Evolutionary conservation across 2,797 vertebrate species (phyloP).

Genomic region (Hafferia zeledoni): DNA sequence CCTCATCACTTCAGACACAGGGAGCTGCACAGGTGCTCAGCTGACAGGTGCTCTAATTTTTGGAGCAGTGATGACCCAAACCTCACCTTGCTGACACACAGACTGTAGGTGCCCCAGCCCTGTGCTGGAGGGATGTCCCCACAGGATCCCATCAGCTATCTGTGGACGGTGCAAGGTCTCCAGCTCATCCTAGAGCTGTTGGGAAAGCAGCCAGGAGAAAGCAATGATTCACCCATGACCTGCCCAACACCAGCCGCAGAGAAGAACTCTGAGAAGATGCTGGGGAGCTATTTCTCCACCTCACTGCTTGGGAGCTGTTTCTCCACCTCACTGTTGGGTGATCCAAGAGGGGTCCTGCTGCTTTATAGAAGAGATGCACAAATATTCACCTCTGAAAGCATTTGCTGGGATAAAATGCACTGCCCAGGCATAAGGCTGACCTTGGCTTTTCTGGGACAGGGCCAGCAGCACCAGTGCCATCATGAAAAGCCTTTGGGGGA

Average conservation of each 20-base stretch:
- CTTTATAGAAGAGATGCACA: neutral
- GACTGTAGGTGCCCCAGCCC: neutral
- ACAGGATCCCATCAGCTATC: neutral
- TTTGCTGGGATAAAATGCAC: neutral
- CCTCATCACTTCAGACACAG: neutral
- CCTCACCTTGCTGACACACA: rapidly evolving
- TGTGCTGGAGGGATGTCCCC: neutral
- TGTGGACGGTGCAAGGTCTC: rapidly evolving
- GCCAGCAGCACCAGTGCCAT: neutral
- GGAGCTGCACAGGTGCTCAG: neutral
- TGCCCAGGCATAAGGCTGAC: neutral
- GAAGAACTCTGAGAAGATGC: neutral
- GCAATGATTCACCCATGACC: neutral
- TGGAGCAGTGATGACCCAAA: neutral
- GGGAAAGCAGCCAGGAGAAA: neutral
- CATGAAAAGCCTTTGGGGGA: neutral
- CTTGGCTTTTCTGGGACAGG: neutral
- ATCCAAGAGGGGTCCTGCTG: neutral
- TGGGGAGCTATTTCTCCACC: neutral
- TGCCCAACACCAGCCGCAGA: neutral
- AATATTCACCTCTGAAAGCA: neutral
- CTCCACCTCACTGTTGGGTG: neutral
- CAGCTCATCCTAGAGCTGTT: neutral
- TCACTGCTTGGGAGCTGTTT: neutral
- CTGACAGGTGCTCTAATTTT: neutral